Base-by-base conservation (phyloP, 2,888 invertebrate genomes). In the Emesis russula region DNA sequence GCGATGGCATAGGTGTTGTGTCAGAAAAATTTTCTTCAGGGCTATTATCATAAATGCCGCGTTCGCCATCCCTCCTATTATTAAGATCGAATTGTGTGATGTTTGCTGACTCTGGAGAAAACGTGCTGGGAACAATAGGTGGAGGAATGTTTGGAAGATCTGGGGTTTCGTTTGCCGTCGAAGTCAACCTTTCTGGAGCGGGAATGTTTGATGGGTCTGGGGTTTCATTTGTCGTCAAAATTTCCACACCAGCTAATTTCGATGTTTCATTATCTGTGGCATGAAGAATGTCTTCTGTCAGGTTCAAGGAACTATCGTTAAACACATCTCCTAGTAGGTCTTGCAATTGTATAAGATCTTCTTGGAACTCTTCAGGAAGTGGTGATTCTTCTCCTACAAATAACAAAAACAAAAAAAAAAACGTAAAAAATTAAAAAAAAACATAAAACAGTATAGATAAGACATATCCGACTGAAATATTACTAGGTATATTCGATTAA, bases 401-500 rank as follows among this genome's bases (percentile, higher is more conserved):
- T 76, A 76, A 76, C 15, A 76, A 76, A 76, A 76, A 25, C 25
- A 25, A 25, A 25, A 25, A 25, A n/a, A 25, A 25, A 25, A 25
- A 25, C 25, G 25, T 25, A 25, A 25, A 25, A 58, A 36, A 76
- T 58, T 58, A 76, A 48, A 76, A 75, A 48, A 48, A 44, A 33
- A 33, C 36, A 76, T 76, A 58, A 58, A 76, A 76, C 58, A 31
- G 13, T 58, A 58, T 58, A 58, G 76, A 33, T 76, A 53, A 31
- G 48, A 76, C 76, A 76, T 76, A 76, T 76, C 31, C 76, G 33
- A 58, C 76, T 58, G 15, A 25, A 25, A 25, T 25, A 25, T 75
- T 75, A 74, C 18, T 74, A 75, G 75, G 75, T 25, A 75, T 75
- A 25, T 75, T 75, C 58, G 9, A 76, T 53, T 58, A 53, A 76